Percentiles rank a stretch among this genome's conserved stretches.
These are phyloP conservation scores for Ophioderma brevispina DNA, from an alignment of 35 echinoderm and acorn worm genomes.

Conservation along the genomic window DNA sequence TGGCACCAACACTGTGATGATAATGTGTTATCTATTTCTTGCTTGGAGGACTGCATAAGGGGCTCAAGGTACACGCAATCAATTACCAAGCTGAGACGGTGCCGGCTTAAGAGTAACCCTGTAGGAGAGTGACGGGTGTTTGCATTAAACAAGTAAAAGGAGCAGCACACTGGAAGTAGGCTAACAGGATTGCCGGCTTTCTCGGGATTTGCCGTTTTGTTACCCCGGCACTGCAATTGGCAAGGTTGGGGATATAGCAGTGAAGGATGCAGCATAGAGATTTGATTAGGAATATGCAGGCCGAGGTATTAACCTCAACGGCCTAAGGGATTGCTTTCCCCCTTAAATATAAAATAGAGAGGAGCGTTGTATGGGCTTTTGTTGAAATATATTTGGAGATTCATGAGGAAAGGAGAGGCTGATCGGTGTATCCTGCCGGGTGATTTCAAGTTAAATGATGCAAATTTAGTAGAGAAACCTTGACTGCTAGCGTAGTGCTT, in stretches of 20 bases:
- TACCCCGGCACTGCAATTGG: background rate
- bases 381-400: too few relatives aligned
- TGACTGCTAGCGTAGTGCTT: too few relatives aligned
- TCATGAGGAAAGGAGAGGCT: too few relatives aligned
- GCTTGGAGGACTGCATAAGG: background rate
- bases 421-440: too few relatives aligned
- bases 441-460: too few relatives aligned
- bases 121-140: background rate
- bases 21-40: background rate
- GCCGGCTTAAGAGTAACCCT: background rate
- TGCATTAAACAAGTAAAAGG: background rate
- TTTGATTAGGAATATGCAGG: background rate
- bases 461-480: too few relatives aligned
- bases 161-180: background rate
- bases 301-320: background rate
- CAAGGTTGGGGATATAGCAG: background rate
- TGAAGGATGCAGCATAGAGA: background rate
- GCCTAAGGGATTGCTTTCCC: too few relatives aligned
- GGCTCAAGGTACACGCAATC: background rate
- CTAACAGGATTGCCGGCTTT: background rate
- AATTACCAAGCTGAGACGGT: background rate
- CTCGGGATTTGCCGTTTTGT: background rate
- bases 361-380: too few relatives aligned
- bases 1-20: background rate
- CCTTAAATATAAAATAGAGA: too few relatives aligned